Conservation (phyloP, 2,113 vertebrate genomes). For the Salvelinus namaycush region DNA sequence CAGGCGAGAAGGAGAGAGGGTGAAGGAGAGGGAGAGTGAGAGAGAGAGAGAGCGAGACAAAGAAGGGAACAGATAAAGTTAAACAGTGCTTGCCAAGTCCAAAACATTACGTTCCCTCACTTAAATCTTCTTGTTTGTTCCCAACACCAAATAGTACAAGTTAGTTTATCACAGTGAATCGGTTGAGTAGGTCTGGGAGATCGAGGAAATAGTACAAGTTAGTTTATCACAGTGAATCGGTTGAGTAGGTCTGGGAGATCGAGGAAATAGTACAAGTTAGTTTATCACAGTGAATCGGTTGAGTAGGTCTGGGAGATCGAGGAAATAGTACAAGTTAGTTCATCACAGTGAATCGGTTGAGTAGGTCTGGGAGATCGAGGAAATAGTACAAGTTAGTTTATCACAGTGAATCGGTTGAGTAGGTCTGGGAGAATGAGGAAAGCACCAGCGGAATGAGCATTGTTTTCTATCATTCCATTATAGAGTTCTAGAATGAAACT, state of each 20-base stretch:
- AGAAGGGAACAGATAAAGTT: neutral
- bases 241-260: neutral
- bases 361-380: neutral
- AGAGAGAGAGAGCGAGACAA: neutral
- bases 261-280: slow-evolving; percentile 17
- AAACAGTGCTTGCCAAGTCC: neutral
- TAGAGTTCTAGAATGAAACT: neutral
- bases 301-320: neutral
- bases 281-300: neutral
- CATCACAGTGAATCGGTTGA: neutral
- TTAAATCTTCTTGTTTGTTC: slow-evolving; percentile 10
- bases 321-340: slow-evolving; percentile 18
- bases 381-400: too few species aligned
- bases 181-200: neutral
- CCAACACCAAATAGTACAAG: slow-evolving; percentile 19
- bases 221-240: neutral
- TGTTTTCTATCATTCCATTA: slow-evolving; percentile 13
- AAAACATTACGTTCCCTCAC: neutral
- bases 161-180: neutral
- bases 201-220: slow-evolving; percentile 14
- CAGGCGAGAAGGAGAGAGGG: neutral
- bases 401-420: too few species aligned
- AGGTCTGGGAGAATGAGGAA: neutral
- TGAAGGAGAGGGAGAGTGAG: neutral
- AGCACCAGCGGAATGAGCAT: neutral